Percentiles rank a stretch among this genome's conserved stretches.
phyloP scores from a whole-genome alignment of 2,113 vertebrate genomes.

The Limnothrissa miodon region DNA sequence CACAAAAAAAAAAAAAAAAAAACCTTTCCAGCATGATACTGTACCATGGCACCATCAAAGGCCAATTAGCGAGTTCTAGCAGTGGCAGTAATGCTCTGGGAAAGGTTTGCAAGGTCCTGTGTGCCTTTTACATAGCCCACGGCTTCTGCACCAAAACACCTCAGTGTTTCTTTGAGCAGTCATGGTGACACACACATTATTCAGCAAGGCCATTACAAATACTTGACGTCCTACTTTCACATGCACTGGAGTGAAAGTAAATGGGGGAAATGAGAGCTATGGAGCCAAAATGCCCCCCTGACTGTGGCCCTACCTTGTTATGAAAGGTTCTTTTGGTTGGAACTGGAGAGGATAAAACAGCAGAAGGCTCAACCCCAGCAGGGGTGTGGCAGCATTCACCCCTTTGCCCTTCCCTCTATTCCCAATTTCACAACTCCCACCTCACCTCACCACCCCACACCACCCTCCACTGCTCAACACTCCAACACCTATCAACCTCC shows the following conservation, averaged over 20 bases:
- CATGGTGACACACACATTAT: not conserved
- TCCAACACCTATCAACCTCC: conserved; percentile 1
- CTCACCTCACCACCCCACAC: not conserved
- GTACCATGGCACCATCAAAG: too few species aligned
- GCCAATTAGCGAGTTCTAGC: too few species aligned
- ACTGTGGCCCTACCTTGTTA: conserved; percentile 20
- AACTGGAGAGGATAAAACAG: conserved; percentile 33
- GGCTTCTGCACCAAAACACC: too few species aligned
- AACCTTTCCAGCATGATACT: too few species aligned
- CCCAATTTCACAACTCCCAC: not conserved
- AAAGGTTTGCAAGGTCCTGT: too few species aligned
- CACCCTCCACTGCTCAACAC: not conserved
- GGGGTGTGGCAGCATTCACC: conserved; percentile 23
- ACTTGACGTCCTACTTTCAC: conserved; percentile 29
- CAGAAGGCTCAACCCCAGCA: conserved; percentile 32
- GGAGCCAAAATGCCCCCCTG: conserved; percentile 21
- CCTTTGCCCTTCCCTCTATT: too few species aligned
- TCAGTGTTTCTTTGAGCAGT: too few species aligned
- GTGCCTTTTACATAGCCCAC: too few species aligned
- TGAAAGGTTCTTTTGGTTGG: conserved; percentile 36
- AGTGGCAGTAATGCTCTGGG: too few species aligned
- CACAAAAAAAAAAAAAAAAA: too few species aligned
- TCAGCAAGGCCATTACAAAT: not conserved
- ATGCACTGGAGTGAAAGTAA: conserved; percentile 38
- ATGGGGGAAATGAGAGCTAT: conserved; percentile 32